These are phyloP conservation scores for Loripinus fragilis DNA, from an alignment of 2,888 invertebrate species.

Conservation along the genomic window DNA sequence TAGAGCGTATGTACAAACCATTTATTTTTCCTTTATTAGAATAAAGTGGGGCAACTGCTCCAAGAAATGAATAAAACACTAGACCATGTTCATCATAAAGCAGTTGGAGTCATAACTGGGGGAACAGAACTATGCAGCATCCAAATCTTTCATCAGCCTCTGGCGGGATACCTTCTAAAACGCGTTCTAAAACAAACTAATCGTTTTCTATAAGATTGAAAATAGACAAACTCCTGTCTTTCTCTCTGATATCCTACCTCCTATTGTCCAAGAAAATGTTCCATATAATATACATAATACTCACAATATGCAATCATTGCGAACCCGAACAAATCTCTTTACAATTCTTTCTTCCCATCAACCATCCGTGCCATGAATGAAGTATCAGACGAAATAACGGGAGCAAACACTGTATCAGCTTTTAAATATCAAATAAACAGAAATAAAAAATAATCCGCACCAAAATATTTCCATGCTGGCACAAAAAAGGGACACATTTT, in stretches of 20 bases:
- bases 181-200: too few relatives aligned
- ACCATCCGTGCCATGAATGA: background rate
- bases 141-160: background rate
- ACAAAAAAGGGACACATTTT: background rate
- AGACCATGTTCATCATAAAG: background rate
- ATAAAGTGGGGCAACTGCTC: background rate
- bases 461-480: background rate
- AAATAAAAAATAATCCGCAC: background rate
- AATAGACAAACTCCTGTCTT: too few relatives aligned
- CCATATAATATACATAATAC: too few relatives aligned
- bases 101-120: background rate
- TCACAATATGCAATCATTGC: too few relatives aligned
- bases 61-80: background rate
- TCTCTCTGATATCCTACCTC: too few relatives aligned
- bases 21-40: background rate
- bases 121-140: background rate
- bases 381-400: background rate
- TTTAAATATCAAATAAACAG: background rate
- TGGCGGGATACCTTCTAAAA: background rate
- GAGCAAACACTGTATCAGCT: background rate
- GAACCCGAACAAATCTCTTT: too few relatives aligned
- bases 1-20: background rate
- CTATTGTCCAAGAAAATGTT: too few relatives aligned
- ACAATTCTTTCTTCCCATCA: conserved; percentile 1
- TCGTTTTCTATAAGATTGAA: too few relatives aligned